Evolutionary conservation across 2,797 vertebrate genomes (phyloP).

Genomic region (Aphelocoma californica): DNA sequence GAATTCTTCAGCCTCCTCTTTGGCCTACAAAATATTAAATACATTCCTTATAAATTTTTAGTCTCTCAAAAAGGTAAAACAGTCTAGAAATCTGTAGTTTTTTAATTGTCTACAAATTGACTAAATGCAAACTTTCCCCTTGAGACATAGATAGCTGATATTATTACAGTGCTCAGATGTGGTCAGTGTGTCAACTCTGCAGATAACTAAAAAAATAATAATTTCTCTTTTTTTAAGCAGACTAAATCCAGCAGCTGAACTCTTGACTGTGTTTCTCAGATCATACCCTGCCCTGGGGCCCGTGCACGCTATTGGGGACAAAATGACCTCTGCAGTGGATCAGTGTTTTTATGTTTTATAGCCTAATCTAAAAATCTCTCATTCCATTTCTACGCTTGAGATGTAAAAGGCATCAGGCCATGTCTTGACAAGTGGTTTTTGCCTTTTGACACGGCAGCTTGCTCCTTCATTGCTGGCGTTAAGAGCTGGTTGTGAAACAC

Average conservation of each 20-base stretch:
- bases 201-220: background rate
- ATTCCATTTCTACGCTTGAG: background rate
- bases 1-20: background rate
- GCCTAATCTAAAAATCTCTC: background rate
- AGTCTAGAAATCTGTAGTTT: background rate
- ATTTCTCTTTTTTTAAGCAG: background rate
- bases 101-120: background rate
- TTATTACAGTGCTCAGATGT: background rate
- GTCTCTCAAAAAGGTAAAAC: background rate
- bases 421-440: background rate
- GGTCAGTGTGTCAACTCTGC: background rate
- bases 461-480: fast-evolving
- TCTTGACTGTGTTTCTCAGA: background rate
- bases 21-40: background rate
- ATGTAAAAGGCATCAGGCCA: background rate
- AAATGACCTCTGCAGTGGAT: background rate
- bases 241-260: background rate
- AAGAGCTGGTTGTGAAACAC: background rate
- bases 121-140: background rate
- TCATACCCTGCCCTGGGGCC: background rate
- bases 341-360: background rate
- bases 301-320: fast-evolving
- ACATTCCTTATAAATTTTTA: background rate
- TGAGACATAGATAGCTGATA: background rate
- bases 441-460: background rate